phyloP scores from a whole-genome alignment of 2,888 invertebrate genomes.

The Druceiella hillmani region DNA sequence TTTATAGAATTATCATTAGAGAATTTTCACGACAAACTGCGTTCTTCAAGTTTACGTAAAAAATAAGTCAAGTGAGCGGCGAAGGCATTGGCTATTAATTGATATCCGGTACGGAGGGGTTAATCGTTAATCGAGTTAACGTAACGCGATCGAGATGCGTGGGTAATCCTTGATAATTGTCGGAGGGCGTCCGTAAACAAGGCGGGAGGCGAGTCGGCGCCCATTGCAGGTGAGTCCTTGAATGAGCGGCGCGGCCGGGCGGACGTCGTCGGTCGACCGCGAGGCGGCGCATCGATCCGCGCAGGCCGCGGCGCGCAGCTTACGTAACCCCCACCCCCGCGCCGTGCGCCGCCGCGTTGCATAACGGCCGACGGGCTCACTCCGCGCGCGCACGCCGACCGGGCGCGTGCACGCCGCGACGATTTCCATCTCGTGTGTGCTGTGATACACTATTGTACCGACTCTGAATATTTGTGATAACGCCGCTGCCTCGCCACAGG shows the following conservation, averaged over 20 bases:
- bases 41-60: no score
- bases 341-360: conserved; percentile 38
- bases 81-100: no score
- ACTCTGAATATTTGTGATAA: no score
- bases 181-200: not conserved
- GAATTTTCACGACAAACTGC: no score
- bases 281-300: conserved; percentile 36
- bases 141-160: not conserved
- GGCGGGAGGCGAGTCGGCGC: conserved; percentile 8
- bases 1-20: no score
- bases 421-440: conserved; percentile 42
- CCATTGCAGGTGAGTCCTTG: conserved; percentile 14
- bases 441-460: no score
- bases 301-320: conserved; percentile 34
- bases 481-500: conserved; percentile 27
- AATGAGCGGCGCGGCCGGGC: conserved; percentile 1
- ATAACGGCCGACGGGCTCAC: conserved; percentile 45
- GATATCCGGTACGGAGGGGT: no score
- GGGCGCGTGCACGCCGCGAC: conserved; percentile 34
- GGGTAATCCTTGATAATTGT: conserved; percentile 2
- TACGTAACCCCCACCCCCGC: conserved; percentile 25
- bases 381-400: conserved; percentile 48
- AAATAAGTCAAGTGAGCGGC: no score
- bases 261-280: not conserved
- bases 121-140: no score